Conservation (phyloP, 1,140 invertebrate species). For the Drosophila nigromelanica region DNA sequence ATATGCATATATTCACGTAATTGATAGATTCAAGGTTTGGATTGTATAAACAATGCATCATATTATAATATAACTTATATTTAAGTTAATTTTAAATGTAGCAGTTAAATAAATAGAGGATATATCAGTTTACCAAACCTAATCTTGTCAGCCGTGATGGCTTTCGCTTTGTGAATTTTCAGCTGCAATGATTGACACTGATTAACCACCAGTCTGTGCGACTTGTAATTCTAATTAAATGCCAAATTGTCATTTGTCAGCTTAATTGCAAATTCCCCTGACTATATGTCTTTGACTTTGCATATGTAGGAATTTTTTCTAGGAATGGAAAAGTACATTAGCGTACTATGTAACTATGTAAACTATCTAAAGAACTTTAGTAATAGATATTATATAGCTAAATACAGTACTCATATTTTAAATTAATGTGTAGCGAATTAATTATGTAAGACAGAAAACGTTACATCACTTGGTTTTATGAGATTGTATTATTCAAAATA, state of each 20-base stretch:
- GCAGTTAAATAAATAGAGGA: background rate
- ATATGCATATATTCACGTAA: no score
- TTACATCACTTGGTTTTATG: background rate
- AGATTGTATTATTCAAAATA: background rate
- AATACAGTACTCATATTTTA: background rate
- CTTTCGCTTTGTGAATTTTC: background rate
- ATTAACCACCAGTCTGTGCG: background rate
- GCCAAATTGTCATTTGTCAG: conserved; percentile 9
- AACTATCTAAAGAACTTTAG: no score
- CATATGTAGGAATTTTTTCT: no score
- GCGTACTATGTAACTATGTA: no score
- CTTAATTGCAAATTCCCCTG: background rate
- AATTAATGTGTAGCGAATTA: background rate
- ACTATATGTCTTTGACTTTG: no score
- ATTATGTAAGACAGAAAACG: background rate
- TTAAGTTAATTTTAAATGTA: background rate
- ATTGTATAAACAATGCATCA: no score
- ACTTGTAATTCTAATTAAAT: conserved; percentile 8
- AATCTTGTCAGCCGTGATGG: background rate
- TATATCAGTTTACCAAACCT: background rate
- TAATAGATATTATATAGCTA: no score
- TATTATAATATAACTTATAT: no score
- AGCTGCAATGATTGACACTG: background rate
- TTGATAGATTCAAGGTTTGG: no score
- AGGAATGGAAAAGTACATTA: no score